Evolutionary conservation across 2,888 invertebrate species (phyloP).

Genomic region (Aromia moschata): DNA sequence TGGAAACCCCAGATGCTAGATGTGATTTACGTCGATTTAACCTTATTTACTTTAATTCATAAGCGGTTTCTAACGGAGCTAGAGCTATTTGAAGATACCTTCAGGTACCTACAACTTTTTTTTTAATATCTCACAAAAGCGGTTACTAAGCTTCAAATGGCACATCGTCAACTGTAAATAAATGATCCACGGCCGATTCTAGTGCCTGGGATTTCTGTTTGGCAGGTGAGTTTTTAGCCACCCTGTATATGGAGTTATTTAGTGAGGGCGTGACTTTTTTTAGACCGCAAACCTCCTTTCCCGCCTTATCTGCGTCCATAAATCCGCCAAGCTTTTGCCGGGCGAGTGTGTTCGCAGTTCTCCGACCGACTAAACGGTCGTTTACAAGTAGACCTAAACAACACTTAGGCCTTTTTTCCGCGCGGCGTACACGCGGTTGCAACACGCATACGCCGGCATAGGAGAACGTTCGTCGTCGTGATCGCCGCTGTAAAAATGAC

Average conservation of each 20-base stretch:
- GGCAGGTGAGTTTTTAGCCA: no score
- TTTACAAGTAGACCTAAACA: slow-evolving; percentile 42
- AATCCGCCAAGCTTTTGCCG: slow-evolving; percentile 33
- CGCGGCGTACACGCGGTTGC: slow-evolving; percentile 43
- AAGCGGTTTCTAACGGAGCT: no score
- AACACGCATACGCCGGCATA: slow-evolving; percentile 45
- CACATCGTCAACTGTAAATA: no score
- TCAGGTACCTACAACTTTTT: no score
- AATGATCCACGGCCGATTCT: no score
- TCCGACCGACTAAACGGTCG: slow-evolving; percentile 38
- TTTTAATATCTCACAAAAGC: no score
- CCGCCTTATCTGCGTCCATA: slow-evolving; percentile 29
- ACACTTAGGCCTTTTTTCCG: slow-evolving; percentile 37
- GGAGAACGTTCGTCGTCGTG: slow-evolving; percentile 47
- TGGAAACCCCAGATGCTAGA: no score
- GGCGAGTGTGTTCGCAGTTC: slow-evolving; percentile 36
- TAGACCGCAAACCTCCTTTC: slow-evolving; percentile 12
- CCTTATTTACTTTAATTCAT: no score
- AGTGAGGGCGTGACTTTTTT: neutral
- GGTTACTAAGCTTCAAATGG: no score
- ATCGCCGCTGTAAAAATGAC: slow-evolving; percentile 44
- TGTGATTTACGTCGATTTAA: no score
- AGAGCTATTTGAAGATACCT: no score
- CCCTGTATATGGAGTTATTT: slow-evolving; percentile 6
- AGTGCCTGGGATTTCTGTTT: no score